phyloP scores from a whole-genome alignment of 2,797 vertebrate genomes.

The Acropternis orthonyx region DNA sequence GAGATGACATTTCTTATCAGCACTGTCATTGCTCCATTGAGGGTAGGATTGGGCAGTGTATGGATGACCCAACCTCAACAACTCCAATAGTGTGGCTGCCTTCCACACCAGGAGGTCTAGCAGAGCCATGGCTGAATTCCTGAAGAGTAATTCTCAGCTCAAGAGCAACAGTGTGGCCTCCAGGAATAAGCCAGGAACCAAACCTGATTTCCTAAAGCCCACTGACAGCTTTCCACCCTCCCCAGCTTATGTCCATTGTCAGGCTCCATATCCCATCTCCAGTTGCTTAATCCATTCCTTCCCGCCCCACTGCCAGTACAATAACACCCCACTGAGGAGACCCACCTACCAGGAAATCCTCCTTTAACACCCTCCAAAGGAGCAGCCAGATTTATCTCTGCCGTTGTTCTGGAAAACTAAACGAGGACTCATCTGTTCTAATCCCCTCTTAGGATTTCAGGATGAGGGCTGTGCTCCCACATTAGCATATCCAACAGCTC shows the following conservation, averaged over 20 bases:
- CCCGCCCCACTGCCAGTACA: not conserved
- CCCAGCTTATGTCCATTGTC: not conserved
- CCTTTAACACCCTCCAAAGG: conserved; percentile 46
- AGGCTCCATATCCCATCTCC: not conserved
- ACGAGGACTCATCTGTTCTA: conserved; percentile 53
- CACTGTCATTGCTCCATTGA: not conserved
- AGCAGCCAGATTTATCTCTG: conserved; percentile 48
- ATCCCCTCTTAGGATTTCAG: conserved; percentile 27
- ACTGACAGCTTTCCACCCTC: not conserved
- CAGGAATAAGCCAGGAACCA: not conserved
- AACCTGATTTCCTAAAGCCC: not conserved
- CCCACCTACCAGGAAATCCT: conserved; percentile 55
- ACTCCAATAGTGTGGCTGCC: not conserved
- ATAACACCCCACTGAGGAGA: conserved; percentile 47
- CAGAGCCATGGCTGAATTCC: not conserved
- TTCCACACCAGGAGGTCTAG: not conserved
- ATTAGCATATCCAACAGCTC: conserved; percentile 42
- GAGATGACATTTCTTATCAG: not conserved
- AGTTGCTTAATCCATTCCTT: conserved; percentile 50
- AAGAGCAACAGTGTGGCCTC: not conserved
- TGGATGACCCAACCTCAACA: not conserved
- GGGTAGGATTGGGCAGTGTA: not conserved
- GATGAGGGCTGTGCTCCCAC: not conserved
- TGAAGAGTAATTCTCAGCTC: not conserved
- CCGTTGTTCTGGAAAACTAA: not conserved